Base-by-base conservation (phyloP, 2,888 invertebrate genomes). In the Agonopterix heracliana region DNA sequence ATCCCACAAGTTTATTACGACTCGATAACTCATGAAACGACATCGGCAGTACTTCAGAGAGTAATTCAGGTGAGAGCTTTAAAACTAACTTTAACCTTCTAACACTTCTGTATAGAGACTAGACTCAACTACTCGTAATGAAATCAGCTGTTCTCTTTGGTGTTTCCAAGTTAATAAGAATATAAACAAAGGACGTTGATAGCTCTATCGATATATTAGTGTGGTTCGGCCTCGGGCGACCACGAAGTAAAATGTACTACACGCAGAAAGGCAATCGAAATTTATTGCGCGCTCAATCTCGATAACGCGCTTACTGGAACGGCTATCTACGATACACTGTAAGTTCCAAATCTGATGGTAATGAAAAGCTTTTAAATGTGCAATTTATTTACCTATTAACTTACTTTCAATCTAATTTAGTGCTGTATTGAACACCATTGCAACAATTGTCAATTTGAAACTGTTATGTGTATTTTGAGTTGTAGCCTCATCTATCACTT, bases 221-320 rank as follows among this genome's bases (percentile, higher is more conserved):
- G 44, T 40, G 14, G 47, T 35, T 26, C 26, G 38, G 38, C 35
- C 35, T 14, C 34, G 13, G 47, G n/a, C 26, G 40, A 13, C 45
- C 44, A 40, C 52, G 49, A 53, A 57, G 54, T 51, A 50, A 44
- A 56, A 51, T 55, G 61, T 59, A 57, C 60, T 64, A 60, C 64
- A 65, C 65, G 69, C 69, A 66, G 63, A 64, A 69, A 75, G 67
- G 69, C 70, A 71, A 74, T 74, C 70, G 59, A 66, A 74, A 81
- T 79, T 78, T 77, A 80, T 78, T 70, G 71, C 68, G 58, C 66
- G 70, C 70, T 76, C 71, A 73, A 77, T 79, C 58, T 60, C 66
- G 74, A 72, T 78, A 75, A 72, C 69, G 60, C 57, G 60, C 57
- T 59, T 57, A 54, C 57, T 56, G 59, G 59, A 60, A 43, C 53